These are phyloP conservation scores for Acronicta alni DNA, from an alignment of 2,888 invertebrate genomes.

Conservation along the genomic window DNA sequence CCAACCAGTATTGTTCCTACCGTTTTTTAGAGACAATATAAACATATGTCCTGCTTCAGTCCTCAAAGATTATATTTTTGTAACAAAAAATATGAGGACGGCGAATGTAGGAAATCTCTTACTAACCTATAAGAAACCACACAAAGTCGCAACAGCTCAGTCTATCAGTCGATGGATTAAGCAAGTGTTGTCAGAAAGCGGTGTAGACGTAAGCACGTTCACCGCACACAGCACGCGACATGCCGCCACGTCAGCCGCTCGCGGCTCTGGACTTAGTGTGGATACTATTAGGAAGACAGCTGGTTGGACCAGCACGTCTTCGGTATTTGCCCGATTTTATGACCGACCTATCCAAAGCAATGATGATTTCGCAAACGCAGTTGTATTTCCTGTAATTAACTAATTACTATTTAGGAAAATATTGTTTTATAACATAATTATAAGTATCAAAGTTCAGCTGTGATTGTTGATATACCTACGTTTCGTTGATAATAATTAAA, in stretches of 20 bases:
- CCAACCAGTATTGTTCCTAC: slow-evolving; percentile 20
- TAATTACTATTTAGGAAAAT: too few species aligned
- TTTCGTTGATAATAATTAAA: slow-evolving; percentile 1
- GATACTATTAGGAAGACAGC: slow-evolving; percentile 4
- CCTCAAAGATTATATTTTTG: slow-evolving; percentile 17
- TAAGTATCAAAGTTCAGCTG: not conserved
- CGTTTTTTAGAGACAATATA: slow-evolving; percentile 18
- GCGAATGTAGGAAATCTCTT: slow-evolving; percentile 1
- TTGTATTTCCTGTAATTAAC: too few species aligned
- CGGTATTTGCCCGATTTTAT: slow-evolving; percentile 1
- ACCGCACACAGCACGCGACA: slow-evolving; percentile 6
- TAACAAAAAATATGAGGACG: slow-evolving; percentile 8
- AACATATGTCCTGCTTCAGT: slow-evolving; percentile 9
- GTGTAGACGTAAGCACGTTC: slow-evolving; percentile 2
- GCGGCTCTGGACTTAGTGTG: not conserved
- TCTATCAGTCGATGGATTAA: too few species aligned
- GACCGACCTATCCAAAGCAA: not conserved
- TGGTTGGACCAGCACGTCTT: slow-evolving; percentile 1
- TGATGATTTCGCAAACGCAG: not conserved
- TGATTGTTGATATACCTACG: not conserved
- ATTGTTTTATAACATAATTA: not conserved
- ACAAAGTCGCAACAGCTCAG: slow-evolving; percentile 4
- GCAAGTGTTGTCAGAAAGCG: slow-evolving; percentile 5
- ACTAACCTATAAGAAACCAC: slow-evolving; percentile 8
- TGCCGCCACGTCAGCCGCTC: slow-evolving; percentile 3